Evolutionary conservation across 2,888 invertebrate genomes (phyloP), one percentile per base, ranked within the genome.

Genomic region (Uropetala carovei): DNA sequence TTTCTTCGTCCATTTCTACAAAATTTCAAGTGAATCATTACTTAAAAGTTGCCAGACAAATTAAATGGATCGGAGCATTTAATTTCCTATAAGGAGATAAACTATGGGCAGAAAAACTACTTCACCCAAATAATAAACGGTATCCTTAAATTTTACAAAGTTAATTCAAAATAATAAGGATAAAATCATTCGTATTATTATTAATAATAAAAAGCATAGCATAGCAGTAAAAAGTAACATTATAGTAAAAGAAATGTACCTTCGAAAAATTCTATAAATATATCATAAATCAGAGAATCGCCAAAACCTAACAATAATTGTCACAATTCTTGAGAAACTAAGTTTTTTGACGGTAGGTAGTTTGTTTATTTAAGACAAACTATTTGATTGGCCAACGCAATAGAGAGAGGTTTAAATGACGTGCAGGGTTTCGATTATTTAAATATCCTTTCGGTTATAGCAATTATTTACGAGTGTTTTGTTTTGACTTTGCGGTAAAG

Each of bases 1-100:
- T 97, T 96, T 97, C 97, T 96, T 97, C 97, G 96, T 97, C 97
- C 97, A 97, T 97, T 97, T 97, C 97, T 97, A 94, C 10, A 11
- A 7, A 18, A 43, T 43, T 43, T 13, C 16, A 18, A 43, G 18
- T 56, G 18, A n/a, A n/a, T 0, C 4, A 4, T 0, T 57, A 30
- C 9, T 83, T 18, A 27, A 43, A 10, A 83, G 18, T 14, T 57
- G 14, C 18, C 10, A 83, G 7, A n/a, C n/a, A n/a, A 57, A 83
- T 56, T 83, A n/a, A 56, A 43, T 8, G 30, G 43, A 82, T 16
- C 7, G 11, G 11, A 14, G 7, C 14, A 4, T 30, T 43, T 82
- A 16, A 27, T 16, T 8, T 30, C 11, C 9, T 43, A 7, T 30
- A 10, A 11, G n/a, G 30, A 10, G 43, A 82, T 3, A 18, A 64